Evolutionary conservation across 2,113 vertebrate species (phyloP).

Genomic region (Numida meleagris): DNA sequence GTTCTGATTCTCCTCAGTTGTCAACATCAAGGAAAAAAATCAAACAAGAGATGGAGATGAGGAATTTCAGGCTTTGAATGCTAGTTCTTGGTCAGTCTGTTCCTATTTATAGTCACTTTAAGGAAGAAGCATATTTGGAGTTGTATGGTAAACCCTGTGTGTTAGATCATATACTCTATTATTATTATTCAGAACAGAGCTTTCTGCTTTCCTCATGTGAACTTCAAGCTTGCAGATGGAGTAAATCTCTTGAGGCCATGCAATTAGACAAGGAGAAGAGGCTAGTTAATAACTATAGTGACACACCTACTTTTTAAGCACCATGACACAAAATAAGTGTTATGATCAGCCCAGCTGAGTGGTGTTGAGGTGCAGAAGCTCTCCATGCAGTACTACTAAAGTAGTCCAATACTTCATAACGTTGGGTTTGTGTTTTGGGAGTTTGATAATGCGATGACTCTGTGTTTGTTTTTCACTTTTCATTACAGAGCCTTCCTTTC

Average conservation of each 20-base stretch:
- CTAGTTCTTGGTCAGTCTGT: background rate
- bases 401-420: background rate
- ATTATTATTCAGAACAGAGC: background rate
- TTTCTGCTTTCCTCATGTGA: background rate
- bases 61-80: background rate
- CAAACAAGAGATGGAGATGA: background rate
- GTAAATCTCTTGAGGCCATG: background rate
- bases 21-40: background rate
- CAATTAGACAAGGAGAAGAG: background rate
- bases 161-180: background rate
- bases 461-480: background rate
- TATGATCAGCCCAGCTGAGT: background rate
- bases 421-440: background rate
- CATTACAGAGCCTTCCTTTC: constrained; percentile 93
- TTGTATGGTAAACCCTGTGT: background rate
- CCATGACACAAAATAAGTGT: background rate
- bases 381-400: background rate
- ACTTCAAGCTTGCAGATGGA: background rate
- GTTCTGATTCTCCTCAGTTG: background rate
- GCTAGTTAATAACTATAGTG: background rate
- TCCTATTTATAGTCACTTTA: background rate
- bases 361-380: background rate
- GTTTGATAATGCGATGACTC: background rate
- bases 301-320: too few species aligned
- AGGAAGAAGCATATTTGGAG: background rate